Conservation (phyloP, 2,797 vertebrate species). For the Crotalus adamanteus region DNA sequence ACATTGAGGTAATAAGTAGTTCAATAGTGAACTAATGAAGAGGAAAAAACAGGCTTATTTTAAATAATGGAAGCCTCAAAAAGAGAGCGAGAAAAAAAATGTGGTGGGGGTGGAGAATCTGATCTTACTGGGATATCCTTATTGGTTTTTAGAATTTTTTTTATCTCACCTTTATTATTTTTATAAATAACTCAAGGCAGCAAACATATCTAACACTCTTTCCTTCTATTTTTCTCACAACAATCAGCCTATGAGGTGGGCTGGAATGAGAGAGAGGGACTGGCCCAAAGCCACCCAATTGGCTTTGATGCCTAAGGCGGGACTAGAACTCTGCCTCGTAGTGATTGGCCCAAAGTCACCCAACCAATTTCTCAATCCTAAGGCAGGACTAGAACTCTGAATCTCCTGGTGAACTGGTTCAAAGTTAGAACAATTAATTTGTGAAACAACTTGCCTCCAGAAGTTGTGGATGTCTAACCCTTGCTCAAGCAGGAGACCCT, state of each 20-base stretch:
- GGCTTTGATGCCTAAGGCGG: too few species aligned
- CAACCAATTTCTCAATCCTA: neutral
- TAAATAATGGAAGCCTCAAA: neutral
- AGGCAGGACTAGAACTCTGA: neutral
- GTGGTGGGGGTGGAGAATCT: neutral
- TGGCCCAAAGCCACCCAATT: neutral
- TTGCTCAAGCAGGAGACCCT: too few species aligned
- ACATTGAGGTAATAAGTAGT: slow-evolving; percentile 39
- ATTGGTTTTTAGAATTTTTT: neutral
- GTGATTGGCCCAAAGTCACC: neutral
- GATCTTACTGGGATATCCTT: neutral
- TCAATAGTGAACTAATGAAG: slow-evolving; percentile 31
- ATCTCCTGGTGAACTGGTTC: neutral
- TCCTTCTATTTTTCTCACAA: neutral
- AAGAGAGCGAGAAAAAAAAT: neutral
- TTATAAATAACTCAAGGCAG: neutral
- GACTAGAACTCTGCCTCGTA: too few species aligned
- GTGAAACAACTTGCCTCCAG: too few species aligned
- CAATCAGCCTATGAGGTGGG: neutral
- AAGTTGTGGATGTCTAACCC: too few species aligned
- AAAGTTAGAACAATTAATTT: too few species aligned
- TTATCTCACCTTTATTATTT: neutral
- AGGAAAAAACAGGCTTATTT: neutral
- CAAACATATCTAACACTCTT: neutral
- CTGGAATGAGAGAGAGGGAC: neutral